phyloP scores from a whole-genome alignment of 2,888 invertebrate genomes.

The Heliconius aoede region DNA sequence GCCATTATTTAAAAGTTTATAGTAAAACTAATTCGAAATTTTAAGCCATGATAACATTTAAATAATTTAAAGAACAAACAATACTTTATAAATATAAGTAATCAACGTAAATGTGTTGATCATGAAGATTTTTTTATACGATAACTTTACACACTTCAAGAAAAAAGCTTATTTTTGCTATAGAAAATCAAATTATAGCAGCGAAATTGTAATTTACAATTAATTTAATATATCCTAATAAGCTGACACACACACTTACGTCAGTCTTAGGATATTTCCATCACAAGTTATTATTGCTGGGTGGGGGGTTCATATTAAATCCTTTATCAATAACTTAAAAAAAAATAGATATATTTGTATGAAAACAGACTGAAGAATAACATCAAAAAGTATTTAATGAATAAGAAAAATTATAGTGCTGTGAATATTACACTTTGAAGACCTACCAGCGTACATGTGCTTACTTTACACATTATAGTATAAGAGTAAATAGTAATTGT shows the following conservation, averaged over 20 bases:
- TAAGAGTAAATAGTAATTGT: slow-evolving; percentile 70
- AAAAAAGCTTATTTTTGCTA: not conserved
- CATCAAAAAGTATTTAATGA: not conserved
- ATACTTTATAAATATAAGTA: too few species aligned
- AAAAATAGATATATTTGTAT: not conserved
- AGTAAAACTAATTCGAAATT: slow-evolving; percentile 57
- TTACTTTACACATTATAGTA: slow-evolving; percentile 62
- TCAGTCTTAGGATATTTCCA: slow-evolving; percentile 80
- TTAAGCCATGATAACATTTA: slow-evolving; percentile 50
- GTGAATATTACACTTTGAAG: slow-evolving; percentile 17
- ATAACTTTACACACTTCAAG: not conserved
- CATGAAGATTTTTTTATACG: not conserved
- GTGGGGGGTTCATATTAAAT: slow-evolving; percentile 53
- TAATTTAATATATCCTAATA: not conserved
- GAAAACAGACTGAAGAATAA: not conserved
- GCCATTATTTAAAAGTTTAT: slow-evolving; percentile 72
- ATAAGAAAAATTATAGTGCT: slow-evolving; percentile 8
- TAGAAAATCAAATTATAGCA: not conserved
- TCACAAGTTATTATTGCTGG: slow-evolving; percentile 79
- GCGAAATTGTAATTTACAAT: not conserved
- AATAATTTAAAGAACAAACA: slow-evolving; percentile 21
- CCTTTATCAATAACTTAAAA: slow-evolving; percentile 27
- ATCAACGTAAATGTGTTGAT: not conserved
- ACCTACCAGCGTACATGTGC: slow-evolving; percentile 54
- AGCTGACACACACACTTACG: slow-evolving; percentile 42